Base-by-base conservation (phyloP, 2,797 vertebrate species). In the Sebastes diploproa region DNA sequence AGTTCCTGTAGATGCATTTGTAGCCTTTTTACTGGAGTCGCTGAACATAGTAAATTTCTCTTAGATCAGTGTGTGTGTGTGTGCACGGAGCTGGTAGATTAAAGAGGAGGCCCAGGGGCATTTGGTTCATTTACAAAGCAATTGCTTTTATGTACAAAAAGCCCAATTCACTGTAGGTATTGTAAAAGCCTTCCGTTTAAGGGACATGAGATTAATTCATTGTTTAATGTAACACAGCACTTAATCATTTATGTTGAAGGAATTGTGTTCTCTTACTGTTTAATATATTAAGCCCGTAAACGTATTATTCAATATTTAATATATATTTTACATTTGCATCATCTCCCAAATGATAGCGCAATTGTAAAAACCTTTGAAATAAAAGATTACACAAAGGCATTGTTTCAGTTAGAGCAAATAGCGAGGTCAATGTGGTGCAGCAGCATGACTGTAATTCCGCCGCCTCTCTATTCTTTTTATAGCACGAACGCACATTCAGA, bases 121-220 rank as follows among this genome's bases (percentile, higher is more conserved):
- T 95, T 89, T 89, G 87, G 83, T 93, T 95, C 89, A 93, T 94
- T 92, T 93, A 91, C 89, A 93, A 93, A 92, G 89, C 89, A 91
- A 88, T 91, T 89, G 83, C 91, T 93, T 94, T 93, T 92, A 91
- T 93, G 93, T 94, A 90, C 92, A 93, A 93, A 94, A 93, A 93
- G 88, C 90, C 84, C 78, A 88, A 80, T 89, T 86, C 82, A 86
- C 92, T 95, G 94, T 95, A 95, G 94, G 93, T 95, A 95, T 94
- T 95, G 91, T 92, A 93, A 95, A 96, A 91, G 85, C 85, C 78
- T 84, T 78, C 81, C 92, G 71, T 94, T 95, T 95, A 95, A 91
- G 88, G 84, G 90, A 90, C 88, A 88, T 69, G 67, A 86, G 81
- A 93, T 86, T 62, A 78, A 80, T 92, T 89, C 72, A 85, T 93